These are phyloP conservation scores for Drosophila carrolli DNA, from an alignment of 1,140 invertebrate genomes.

Conservation along the genomic window DNA sequence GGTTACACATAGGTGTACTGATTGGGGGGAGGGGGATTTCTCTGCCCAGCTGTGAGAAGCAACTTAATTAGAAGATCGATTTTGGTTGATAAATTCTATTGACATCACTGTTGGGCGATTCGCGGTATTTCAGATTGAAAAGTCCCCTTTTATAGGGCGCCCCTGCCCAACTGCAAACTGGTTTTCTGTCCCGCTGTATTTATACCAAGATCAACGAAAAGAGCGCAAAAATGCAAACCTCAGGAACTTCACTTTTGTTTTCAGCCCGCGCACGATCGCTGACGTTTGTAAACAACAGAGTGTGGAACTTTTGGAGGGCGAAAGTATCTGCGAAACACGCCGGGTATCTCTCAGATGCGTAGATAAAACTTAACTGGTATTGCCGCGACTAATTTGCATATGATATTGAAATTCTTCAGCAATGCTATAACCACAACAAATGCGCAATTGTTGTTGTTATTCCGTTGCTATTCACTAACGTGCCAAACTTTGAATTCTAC, in stretches of 20 bases:
- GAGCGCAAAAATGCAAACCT: constrained; percentile 37
- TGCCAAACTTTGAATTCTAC: constrained; percentile 25
- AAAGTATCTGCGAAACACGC: not conserved
- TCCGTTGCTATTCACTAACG: constrained; percentile 11
- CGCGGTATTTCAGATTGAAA: not conserved
- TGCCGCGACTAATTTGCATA: constrained; percentile 56
- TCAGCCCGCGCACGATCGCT: constrained; percentile 36
- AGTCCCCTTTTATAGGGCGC: constrained; percentile 4
- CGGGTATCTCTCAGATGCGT: constrained; percentile 41
- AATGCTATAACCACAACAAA: constrained; percentile 45
- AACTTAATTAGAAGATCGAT: constrained; percentile 32
- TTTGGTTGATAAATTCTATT: constrained; percentile 24
- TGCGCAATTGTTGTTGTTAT: constrained; percentile 35
- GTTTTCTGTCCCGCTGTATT: constrained; percentile 43
- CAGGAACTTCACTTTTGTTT: constrained; percentile 75
- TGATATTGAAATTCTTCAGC: constrained; percentile 62
- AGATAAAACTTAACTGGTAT: constrained; percentile 30
- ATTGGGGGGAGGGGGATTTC: not conserved
- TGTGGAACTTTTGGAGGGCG: constrained; percentile 2
- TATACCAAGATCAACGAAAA: constrained; percentile 27
- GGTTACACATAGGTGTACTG: constrained; percentile 12
- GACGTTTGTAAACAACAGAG: constrained; percentile 65
- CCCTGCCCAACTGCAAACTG: constrained; percentile 36
- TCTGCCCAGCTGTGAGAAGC: constrained; percentile 26
- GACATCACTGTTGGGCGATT: constrained; percentile 13